phyloP scores from a whole-genome alignment of 2,888 invertebrate genomes.

The Malthinus flaveolus region DNA sequence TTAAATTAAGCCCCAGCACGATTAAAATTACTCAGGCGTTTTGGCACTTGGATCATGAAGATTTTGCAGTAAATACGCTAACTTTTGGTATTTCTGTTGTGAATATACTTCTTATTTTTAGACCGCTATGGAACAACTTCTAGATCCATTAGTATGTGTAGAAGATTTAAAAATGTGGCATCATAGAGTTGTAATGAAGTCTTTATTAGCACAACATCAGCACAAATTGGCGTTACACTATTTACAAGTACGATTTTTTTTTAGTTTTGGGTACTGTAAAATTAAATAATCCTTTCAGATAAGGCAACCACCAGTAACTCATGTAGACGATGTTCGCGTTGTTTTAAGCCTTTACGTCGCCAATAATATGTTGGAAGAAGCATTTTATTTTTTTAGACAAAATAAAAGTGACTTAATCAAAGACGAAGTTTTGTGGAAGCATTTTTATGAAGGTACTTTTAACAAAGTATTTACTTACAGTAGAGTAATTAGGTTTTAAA shows the following conservation, averaged over 20 bases:
- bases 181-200: conserved; percentile 68
- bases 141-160: conserved; percentile 62
- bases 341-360: conserved; percentile 65
- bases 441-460: conserved; percentile 64
- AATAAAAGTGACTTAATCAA: conserved; percentile 57
- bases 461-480: no score
- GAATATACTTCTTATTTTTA: conserved; percentile 44
- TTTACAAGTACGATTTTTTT: conserved; percentile 55
- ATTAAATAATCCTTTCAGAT: conserved; percentile 44
- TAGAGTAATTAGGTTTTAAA: no score
- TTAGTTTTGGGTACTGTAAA: conserved; percentile 4
- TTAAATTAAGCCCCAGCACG: conserved; percentile 72
- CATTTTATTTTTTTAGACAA: conserved; percentile 65
- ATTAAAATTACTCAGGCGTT: conserved; percentile 83
- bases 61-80: conserved; percentile 68
- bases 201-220: conserved; percentile 69
- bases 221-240: conserved; percentile 73
- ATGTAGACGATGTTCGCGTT: conserved; percentile 57
- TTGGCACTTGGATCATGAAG: conserved; percentile 87
- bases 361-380: conserved; percentile 66
- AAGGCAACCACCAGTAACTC: conserved; percentile 47
- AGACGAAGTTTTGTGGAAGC: conserved; percentile 57
- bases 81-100: conserved; percentile 8
- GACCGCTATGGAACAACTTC: conserved; percentile 68
- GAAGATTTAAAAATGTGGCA: conserved; percentile 70